These are phyloP conservation scores for Oriolus oriolus DNA, from an alignment of 2,113 vertebrate genomes.

Conservation along the genomic window DNA sequence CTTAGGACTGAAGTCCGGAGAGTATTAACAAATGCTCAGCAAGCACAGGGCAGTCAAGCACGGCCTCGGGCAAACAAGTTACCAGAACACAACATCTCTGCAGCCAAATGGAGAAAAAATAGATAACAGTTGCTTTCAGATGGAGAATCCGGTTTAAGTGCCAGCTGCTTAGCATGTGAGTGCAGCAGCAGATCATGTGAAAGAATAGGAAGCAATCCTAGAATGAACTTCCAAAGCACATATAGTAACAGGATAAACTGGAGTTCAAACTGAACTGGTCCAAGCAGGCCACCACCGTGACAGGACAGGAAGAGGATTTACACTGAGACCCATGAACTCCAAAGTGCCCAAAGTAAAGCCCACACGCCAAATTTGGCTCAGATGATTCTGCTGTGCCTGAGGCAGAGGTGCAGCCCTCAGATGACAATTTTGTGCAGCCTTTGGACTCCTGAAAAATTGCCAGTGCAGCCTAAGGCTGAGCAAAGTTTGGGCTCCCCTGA, in stretches of 20 bases:
- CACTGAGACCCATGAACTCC: neutral
- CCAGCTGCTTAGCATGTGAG: neutral
- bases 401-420: neutral
- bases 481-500: slow-evolving; percentile 72
- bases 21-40: neutral
- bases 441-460: slow-evolving; percentile 6
- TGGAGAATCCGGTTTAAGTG: neutral
- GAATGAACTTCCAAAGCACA: neutral
- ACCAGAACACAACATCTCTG: neutral
- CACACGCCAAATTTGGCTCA: neutral
- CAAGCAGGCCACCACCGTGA: neutral
- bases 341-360: neutral
- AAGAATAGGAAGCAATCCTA: neutral
- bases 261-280: neutral
- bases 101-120: neutral
- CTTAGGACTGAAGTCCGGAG: neutral
- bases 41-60: neutral
- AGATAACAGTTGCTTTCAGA: neutral
- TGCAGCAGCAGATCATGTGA: neutral
- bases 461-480: slow-evolving; percentile 47
- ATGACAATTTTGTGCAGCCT: neutral
- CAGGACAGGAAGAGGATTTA: slow-evolving; percentile 1
- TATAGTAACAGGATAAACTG: neutral
- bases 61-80: neutral
- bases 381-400: neutral